Evolutionary conservation across 2,797 vertebrate species (phyloP).

Genomic region (Sebastes wilsoni): DNA sequence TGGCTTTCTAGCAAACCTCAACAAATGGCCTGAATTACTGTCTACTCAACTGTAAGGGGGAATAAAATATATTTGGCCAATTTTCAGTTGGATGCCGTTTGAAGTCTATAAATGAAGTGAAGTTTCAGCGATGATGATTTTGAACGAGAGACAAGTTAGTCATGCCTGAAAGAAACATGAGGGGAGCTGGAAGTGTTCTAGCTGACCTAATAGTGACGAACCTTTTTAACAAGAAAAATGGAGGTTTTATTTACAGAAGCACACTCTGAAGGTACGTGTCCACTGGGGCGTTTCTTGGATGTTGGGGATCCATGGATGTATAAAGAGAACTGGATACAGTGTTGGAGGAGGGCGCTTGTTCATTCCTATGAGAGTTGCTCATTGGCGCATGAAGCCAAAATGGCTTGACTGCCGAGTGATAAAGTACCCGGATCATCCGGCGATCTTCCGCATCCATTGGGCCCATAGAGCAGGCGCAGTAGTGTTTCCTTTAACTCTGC

Average conservation of each 20-base stretch:
- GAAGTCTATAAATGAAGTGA: constrained; percentile 24
- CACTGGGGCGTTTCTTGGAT: too few species aligned
- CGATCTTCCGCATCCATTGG: too few species aligned
- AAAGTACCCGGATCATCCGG: too few species aligned
- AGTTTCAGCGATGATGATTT: constrained; percentile 40
- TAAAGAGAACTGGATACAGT: too few species aligned
- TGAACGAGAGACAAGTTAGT: constrained; percentile 19
- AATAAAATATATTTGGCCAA: constrained; percentile 35
- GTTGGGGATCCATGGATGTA: too few species aligned
- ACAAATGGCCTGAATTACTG: constrained; percentile 66
- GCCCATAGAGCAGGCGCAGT: too few species aligned
- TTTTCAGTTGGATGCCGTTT: constrained; percentile 38
- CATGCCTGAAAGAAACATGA: constrained; percentile 20
- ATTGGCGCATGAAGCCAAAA: too few species aligned
- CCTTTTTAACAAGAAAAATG: neutral
- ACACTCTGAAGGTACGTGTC: neutral
- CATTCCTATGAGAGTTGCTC: too few species aligned
- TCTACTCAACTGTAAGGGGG: constrained; percentile 27
- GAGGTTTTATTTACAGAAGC: neutral
- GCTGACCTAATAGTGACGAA: neutral
- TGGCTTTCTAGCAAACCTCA: constrained; percentile 33
- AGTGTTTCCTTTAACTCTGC: too few species aligned
- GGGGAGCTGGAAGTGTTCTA: neutral
- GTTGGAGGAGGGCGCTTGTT: too few species aligned
- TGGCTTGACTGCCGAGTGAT: too few species aligned